Evolutionary conservation across 92 coral and sea anemone species (phyloP).

Genomic region (Actinostola sp.): DNA sequence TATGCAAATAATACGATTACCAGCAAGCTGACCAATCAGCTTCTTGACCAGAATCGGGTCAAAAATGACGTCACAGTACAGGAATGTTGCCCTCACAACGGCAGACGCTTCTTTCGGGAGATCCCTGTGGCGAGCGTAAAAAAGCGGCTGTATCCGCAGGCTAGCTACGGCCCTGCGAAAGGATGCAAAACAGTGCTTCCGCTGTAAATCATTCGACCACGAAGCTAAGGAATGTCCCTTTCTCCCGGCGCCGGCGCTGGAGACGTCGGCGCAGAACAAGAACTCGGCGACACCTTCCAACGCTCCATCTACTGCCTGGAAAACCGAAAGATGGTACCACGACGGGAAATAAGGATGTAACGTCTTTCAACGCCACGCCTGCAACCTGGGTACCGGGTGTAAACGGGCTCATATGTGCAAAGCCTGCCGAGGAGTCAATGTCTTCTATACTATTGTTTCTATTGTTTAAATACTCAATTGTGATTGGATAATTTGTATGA

Average conservation of each 20-base stretch:
- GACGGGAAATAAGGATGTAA: not conserved
- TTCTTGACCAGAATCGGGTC: too few relatives aligned
- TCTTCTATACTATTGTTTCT: conserved; percentile 1
- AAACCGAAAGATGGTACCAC: conserved; percentile 10
- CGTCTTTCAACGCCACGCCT: conserved; percentile 4
- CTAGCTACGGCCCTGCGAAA: too few relatives aligned
- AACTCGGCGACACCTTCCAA: too few relatives aligned
- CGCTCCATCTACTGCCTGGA: too few relatives aligned
- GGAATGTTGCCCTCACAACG: too few relatives aligned
- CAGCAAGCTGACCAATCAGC: too few relatives aligned
- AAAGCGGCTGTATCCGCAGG: too few relatives aligned
- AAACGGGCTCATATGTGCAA: conserved; percentile 11
- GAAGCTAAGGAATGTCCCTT: not conserved
- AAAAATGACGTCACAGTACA: too few relatives aligned
- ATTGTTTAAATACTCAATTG: not conserved
- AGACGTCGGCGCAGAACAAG: not conserved
- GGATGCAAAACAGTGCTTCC: too few relatives aligned
- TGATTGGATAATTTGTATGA: not conserved
- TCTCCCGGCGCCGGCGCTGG: not conserved
- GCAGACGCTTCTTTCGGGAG: too few relatives aligned
- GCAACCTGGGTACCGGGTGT: not conserved
- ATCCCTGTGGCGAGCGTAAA: too few relatives aligned
- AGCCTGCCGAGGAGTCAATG: not conserved
- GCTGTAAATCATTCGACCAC: not conserved
- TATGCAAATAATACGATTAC: too few relatives aligned